phyloP scores from a whole-genome alignment of 2,113 vertebrate species.

The Willisornis vidua region DNA sequence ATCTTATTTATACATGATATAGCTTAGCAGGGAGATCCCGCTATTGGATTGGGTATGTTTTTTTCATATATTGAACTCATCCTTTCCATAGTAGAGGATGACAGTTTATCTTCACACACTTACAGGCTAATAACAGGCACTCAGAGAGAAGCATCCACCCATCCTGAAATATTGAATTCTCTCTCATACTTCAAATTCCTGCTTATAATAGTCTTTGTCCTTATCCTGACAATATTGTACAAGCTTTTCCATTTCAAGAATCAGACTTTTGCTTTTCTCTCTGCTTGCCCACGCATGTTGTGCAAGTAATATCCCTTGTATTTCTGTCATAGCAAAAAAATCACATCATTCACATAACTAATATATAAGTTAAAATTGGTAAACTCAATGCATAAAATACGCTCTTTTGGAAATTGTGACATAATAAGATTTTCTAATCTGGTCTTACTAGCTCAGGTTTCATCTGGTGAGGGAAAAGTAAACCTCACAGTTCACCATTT shows the following conservation, averaged over 20 bases:
- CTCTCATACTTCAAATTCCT: neutral
- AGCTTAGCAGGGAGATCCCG: neutral
- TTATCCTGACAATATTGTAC: neutral
- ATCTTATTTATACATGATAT: neutral
- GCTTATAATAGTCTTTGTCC: neutral
- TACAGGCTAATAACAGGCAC: neutral
- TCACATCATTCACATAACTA: neutral
- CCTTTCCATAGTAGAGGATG: neutral
- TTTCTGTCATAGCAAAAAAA: neutral
- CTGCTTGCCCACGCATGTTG: neutral
- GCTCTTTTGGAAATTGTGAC: neutral
- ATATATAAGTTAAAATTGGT: neutral
- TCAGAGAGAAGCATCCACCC: neutral
- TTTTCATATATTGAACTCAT: neutral
- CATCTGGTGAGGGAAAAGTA: neutral
- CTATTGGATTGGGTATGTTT: neutral
- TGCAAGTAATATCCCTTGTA: neutral
- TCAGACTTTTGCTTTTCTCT: neutral
- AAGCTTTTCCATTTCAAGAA: neutral
- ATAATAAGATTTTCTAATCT: neutral
- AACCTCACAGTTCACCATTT: neutral
- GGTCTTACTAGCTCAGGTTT: neutral
- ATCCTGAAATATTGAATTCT: neutral
- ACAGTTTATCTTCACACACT: neutral
- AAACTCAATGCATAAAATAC: neutral